A percentile compares a stretch with the other conserved stretches of the same genome.
Evolutionary conservation across 1,140 invertebrate species (phyloP).

Genomic region (Neodiprion pinetum): DNA sequence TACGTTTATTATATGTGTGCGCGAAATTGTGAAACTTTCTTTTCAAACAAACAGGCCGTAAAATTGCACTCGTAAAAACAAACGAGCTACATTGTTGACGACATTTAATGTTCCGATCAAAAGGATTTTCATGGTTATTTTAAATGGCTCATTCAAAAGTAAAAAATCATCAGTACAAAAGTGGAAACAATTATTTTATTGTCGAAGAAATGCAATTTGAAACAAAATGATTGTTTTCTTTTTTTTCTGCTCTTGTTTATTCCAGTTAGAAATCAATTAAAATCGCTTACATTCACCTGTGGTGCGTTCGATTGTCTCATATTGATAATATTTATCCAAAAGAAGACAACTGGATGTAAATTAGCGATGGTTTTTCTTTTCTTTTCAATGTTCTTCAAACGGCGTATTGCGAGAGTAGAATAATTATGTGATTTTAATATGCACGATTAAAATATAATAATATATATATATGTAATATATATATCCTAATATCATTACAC

Average conservation of each 20-base stretch:
- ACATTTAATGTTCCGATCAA: too few relatives aligned
- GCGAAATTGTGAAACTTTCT: too few relatives aligned
- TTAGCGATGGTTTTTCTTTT: too few relatives aligned
- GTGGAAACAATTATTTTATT: conserved; percentile 50
- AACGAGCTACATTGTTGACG: too few relatives aligned
- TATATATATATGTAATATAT: too few relatives aligned
- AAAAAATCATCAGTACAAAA: conserved; percentile 45
- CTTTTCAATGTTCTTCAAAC: neutral
- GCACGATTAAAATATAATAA: neutral
- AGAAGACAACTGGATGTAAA: neutral
- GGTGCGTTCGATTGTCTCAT: neutral
- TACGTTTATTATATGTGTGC: too few relatives aligned
- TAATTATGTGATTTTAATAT: neutral
- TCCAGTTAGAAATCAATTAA: neutral
- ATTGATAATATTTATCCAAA: neutral
- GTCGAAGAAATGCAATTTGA: conserved; percentile 34
- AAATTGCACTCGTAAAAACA: too few relatives aligned
- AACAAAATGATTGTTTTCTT: neutral
- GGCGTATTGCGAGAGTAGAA: neutral
- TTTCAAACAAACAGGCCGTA: too few relatives aligned
- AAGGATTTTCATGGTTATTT: neutral
- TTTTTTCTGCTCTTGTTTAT: too few relatives aligned
- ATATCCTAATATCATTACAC: neutral
- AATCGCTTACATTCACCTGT: neutral
- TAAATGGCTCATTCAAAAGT: conserved; percentile 18